A percentile compares a stretch with the other conserved stretches of the same genome.
These are phyloP conservation scores for Oligia latruncula DNA, from an alignment of 2,888 invertebrate genomes.

Conservation along the genomic window DNA sequence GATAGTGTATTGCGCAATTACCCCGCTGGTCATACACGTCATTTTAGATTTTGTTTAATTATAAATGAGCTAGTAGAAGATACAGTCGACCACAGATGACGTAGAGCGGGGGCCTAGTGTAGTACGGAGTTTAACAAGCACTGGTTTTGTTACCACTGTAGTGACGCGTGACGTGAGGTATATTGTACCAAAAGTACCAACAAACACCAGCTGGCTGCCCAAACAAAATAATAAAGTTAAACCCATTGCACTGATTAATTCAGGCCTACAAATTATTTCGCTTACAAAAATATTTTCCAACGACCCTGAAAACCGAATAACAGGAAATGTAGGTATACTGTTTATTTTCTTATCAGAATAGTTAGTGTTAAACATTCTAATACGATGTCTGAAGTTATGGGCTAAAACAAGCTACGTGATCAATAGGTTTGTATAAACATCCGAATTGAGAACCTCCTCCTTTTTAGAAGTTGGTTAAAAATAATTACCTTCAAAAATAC, in stretches of 20 bases:
- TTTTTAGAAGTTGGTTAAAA: too few relatives aligned
- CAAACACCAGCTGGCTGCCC: background rate
- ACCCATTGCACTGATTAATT: conserved; percentile 12
- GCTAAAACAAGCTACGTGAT: too few relatives aligned
- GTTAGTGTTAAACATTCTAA: background rate
- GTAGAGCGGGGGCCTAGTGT: background rate
- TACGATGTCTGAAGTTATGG: background rate
- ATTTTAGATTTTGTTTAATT: background rate
- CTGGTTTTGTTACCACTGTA: background rate
- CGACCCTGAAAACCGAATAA: conserved; percentile 45
- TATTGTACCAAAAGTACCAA: background rate
- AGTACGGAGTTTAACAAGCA: background rate
- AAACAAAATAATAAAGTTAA: conserved; percentile 38
- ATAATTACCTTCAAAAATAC: too few relatives aligned
- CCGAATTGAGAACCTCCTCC: too few relatives aligned
- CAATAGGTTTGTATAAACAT: too few relatives aligned
- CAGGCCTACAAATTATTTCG: too few relatives aligned
- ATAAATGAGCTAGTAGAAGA: background rate
- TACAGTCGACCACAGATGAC: background rate
- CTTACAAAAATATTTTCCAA: background rate
- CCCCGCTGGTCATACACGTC: background rate
- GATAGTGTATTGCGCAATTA: too few relatives aligned
- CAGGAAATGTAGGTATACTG: conserved; percentile 24
- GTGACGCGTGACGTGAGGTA: too few relatives aligned
- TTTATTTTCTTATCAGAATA: conserved; percentile 21